Base-by-base conservation (phyloP, 2,113 vertebrate species). In the Spea bombifrons region DNA sequence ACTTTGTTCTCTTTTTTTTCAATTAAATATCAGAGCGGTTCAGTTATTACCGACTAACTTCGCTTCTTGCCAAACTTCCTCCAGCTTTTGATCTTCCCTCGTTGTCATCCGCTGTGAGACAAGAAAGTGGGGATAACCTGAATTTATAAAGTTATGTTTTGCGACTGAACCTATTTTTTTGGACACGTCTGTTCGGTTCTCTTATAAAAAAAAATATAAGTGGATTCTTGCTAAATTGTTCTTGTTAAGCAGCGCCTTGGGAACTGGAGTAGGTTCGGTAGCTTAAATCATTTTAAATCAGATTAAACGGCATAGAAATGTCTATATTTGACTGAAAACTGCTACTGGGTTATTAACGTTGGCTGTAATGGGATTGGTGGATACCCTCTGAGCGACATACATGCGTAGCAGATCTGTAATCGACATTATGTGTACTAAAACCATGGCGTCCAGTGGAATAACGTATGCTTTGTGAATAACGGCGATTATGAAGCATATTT, bases 81-180 rank as follows among this genome's bases (percentile, higher is more conserved):
- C 12, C 72, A 73, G 81, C 81, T 85, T 89, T 89, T 88, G 84
- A 89, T 90, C 81, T 86, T 52, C 71, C 66, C 13, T 73, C 68
- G 52, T 82, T 79, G 5, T 78, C 65, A 84, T 84, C 70, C 84
- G 82, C 63, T 88, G 71, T 84, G 75, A 75, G 84, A 85, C 80
- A 48, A 83, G 72, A 83, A 84, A 83, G 73, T 65, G 75, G 64
- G 73, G 44, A 57, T 78, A 82, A 82, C 76, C 0, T 52, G 71
- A 86, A 86, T 87, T 81, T 83, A 86, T 83, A 81, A 87, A 85
- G 75, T 84, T 71, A 77, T 83, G 71, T 75, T 57, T 87, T 83
- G 80, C 71, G 73, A 80, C 82, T 85, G 81, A 83, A 75, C 75
- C 73, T 85, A 71, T 84, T 81, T 78, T 86, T 64, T 83, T 46